Conservation (phyloP, 2,797 vertebrate genomes). For the Hydrolagus colliei region DNA sequence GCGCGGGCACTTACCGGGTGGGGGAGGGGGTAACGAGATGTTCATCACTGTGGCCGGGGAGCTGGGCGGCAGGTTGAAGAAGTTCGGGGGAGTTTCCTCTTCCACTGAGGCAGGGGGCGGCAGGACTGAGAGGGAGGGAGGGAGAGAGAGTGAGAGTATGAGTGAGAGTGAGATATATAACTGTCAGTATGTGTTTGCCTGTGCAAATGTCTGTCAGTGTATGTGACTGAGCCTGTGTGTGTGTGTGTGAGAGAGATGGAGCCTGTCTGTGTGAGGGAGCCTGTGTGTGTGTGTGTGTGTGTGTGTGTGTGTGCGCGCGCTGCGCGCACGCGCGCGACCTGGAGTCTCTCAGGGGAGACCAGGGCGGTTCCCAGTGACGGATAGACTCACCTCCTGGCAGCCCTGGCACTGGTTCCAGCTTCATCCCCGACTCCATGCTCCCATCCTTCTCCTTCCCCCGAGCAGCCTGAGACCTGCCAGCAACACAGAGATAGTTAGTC, state of each 20-base stretch:
- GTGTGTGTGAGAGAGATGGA: no score
- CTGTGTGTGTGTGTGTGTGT: no score
- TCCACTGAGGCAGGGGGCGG: slow-evolving; percentile 85
- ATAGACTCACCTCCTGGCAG: slow-evolving; percentile 76
- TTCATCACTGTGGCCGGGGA: slow-evolving; percentile 83
- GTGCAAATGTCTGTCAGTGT: no score
- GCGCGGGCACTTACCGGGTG: slow-evolving; percentile 37
- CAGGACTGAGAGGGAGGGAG: slow-evolving; percentile 60
- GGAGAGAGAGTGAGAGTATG: neutral
- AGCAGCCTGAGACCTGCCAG: slow-evolving; percentile 83
- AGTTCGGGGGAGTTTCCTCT: slow-evolving; percentile 85
- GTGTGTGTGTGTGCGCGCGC: no score
- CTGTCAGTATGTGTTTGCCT: no score
- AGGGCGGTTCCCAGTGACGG: no score
- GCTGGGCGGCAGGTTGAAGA: slow-evolving; percentile 87
- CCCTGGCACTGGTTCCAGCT: slow-evolving; percentile 90
- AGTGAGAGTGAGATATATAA: neutral
- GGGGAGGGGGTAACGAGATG: slow-evolving; percentile 84
- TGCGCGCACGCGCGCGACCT: no score
- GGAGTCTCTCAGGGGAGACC: no score
- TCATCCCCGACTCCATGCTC: slow-evolving; percentile 81
- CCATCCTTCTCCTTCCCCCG: slow-evolving; percentile 88
- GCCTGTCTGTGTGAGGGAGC: no score
- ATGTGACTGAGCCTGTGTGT: no score
- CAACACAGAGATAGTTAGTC: neutral